Evolutionary conservation across 37 sponge, comb jelly and placozoan genomes (phyloP), one percentile per base, ranked within the genome.

Genomic region (Oopsacas minuta): DNA sequence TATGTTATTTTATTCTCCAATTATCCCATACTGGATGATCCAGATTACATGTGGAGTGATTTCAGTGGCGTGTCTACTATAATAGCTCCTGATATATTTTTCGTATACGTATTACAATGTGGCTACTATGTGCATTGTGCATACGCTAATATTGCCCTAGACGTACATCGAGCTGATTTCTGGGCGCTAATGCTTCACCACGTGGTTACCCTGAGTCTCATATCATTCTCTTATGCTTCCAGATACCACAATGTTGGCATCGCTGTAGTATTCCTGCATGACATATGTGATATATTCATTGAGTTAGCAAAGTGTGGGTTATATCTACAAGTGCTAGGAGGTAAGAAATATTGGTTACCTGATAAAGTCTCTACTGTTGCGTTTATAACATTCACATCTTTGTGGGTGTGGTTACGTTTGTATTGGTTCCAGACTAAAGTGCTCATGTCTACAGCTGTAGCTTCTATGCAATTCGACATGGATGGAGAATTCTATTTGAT

Each of bases 391-490:
- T 94, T 94, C 83, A 84, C 91, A 10, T 30, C 87, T 52, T 84
- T 89, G 87, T 90, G 90, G 86, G 37, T 94, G 23, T 42, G 88
- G 52, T 89, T 88, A 35, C 82, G 94, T 23, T 86, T 94, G 37
- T 94, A 94, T 89, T 94, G 92, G 92, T 92, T 81, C 81, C 92
- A 89, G 0, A 90, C 86, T 0, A 94, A 94, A 37, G 90, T 86
- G n/a, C 52, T 91, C 36, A 88, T 91, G 53, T 86, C 91, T 0
- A 35, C 94, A n/a, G 86, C 52, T 38, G 38, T 85, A 36, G 86
- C 90, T 1, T 85, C 87, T 0, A 85, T 87, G 23, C 10, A 81
- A 28, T 36, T 87, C 15, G 87, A 83, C 51, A 87, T 87, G 0
- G 82, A 61, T 0, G 92, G 89, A 35, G 88, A 89, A 0, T 94